phyloP scores from a whole-genome alignment of 2,888 invertebrate species.

The Syrista parreyssii region DNA sequence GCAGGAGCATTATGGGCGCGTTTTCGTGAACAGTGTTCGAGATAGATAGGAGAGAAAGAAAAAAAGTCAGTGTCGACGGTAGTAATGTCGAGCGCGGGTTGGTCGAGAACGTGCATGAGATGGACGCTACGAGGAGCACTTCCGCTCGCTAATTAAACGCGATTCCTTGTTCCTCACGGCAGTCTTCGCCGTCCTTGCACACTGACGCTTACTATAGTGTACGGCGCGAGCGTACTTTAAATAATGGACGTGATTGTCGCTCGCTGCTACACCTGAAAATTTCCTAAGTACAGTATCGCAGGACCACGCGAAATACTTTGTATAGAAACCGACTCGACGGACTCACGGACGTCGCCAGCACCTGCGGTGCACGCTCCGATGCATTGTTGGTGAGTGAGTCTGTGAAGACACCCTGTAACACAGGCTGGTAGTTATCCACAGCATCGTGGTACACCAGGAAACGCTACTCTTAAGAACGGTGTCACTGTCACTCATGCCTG shows the following conservation, averaged over 20 bases:
- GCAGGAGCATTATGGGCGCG: slow-evolving; percentile 20
- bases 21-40: slow-evolving; percentile 29
- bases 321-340: slow-evolving; percentile 3
- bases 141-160: slow-evolving; percentile 50
- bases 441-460: background rate
- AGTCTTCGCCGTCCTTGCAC: background rate
- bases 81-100: slow-evolving; percentile 17
- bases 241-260: slow-evolving; percentile 11
- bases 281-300: background rate
- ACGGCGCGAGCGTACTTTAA: slow-evolving; percentile 3
- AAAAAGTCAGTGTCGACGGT: slow-evolving; percentile 23
- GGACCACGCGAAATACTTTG: slow-evolving; percentile 1
- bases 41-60: slow-evolving; percentile 17
- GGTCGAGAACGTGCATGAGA: slow-evolving; percentile 41
- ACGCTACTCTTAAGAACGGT: background rate
- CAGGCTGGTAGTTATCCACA: background rate
- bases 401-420: slow-evolving; percentile 25
- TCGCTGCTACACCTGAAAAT: slow-evolving; percentile 1
- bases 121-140: slow-evolving; percentile 47
- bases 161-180: slow-evolving; percentile 33
- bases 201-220: background rate
- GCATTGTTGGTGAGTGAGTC: slow-evolving; percentile 54
- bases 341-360: slow-evolving; percentile 39
- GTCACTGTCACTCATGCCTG: background rate
- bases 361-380: slow-evolving; percentile 49